Evolutionary conservation across 1,140 invertebrate genomes (phyloP).

Genomic region (Drosophila willistoni): DNA sequence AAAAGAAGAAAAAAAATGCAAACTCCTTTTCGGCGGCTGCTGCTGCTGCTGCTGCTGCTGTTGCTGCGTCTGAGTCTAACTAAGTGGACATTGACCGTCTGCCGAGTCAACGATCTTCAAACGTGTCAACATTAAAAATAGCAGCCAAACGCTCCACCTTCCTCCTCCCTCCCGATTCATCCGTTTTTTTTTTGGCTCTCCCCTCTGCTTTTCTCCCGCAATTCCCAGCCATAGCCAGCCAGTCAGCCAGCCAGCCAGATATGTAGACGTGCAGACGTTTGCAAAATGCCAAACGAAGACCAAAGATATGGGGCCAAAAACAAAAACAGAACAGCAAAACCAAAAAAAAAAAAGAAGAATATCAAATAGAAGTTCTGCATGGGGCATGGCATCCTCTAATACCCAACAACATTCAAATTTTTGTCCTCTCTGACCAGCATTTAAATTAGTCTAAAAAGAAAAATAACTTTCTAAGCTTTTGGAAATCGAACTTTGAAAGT

Average conservation of each 20-base stretch:
- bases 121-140: conserved; percentile 81
- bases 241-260: conserved; percentile 57
- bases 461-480: background rate
- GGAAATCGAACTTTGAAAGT: background rate
- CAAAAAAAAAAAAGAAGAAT: conserved; percentile 28
- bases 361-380: conserved; percentile 22
- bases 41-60: conserved; percentile 25
- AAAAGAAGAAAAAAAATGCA: background rate
- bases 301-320: conserved; percentile 57
- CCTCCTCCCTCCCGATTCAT: background rate
- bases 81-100: conserved; percentile 77
- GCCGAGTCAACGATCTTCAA: conserved; percentile 78
- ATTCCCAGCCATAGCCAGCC: conserved; percentile 28
- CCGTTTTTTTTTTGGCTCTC: background rate
- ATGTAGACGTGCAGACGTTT: conserved; percentile 77
- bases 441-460: background rate
- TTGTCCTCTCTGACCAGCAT: background rate
- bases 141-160: conserved; percentile 63
- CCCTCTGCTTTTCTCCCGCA: background rate
- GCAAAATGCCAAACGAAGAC: conserved; percentile 73
- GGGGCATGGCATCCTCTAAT: conserved; percentile 5
- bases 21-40: conserved; percentile 18
- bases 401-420: background rate
- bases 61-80: conserved; percentile 38
- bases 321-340: conserved; percentile 16